Conservation (phyloP, 2,113 vertebrate genomes). For the Neotoma lepida region DNA sequence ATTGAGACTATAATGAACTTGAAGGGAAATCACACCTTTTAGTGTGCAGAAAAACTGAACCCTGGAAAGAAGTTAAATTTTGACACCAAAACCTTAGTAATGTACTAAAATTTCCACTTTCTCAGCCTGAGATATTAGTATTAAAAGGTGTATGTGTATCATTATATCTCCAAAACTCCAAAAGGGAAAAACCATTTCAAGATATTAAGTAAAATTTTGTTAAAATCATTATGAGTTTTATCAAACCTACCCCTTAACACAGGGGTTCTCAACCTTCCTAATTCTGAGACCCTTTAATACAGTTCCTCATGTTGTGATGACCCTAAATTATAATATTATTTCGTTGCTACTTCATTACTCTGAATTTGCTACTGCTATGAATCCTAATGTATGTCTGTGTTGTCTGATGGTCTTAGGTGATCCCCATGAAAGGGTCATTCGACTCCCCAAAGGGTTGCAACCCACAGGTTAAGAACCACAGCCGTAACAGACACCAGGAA, state of each 20-base stretch:
- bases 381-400: not conserved
- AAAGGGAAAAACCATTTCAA: not conserved
- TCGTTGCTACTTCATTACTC: not conserved
- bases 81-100: not conserved
- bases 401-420: not conserved
- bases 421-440: not conserved
- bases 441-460: not conserved
- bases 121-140: not conserved
- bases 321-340: not conserved
- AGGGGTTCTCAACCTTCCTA: not conserved
- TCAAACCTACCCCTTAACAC: not conserved
- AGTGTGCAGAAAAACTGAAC: not conserved
- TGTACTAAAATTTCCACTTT: not conserved
- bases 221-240: not conserved
- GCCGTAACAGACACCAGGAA: not conserved
- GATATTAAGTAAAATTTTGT: conserved; percentile 27
- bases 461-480: not conserved
- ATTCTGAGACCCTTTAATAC: not conserved
- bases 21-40: not conserved
- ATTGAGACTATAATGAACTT: not conserved
- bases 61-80: not conserved
- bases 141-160: not conserved
- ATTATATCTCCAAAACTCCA: not conserved
- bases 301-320: not conserved
- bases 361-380: not conserved